These are phyloP conservation scores for Lophotis ruficrista DNA, from an alignment of 2,113 vertebrate species.

Conservation along the genomic window DNA sequence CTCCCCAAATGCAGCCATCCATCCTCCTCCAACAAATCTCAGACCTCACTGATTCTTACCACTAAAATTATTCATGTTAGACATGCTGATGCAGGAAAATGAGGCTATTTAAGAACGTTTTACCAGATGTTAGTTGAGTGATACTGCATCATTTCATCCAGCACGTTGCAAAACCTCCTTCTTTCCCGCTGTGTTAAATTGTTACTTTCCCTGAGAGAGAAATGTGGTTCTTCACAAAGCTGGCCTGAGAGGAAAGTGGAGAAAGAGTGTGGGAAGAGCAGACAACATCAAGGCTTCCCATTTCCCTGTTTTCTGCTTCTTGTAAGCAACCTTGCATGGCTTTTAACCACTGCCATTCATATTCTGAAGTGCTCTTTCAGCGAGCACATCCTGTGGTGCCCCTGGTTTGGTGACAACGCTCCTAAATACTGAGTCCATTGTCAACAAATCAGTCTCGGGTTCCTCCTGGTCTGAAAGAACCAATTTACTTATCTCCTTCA, in stretches of 20 bases:
- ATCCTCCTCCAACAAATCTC: constrained; percentile 14
- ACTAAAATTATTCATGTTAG: constrained; percentile 36
- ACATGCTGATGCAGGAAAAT: constrained; percentile 31
- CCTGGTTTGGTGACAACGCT: background rate
- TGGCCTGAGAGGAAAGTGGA: background rate
- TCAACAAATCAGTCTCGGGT: background rate
- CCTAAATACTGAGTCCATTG: constrained; percentile 48
- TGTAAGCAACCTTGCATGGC: background rate
- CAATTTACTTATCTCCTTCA: constrained; percentile 7
- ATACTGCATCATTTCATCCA: background rate
- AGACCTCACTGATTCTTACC: constrained; percentile 1
- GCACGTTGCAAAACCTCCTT: background rate
- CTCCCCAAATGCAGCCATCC: background rate
- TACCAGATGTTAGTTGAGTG: constrained; percentile 13
- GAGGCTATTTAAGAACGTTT: background rate
- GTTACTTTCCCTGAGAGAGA: background rate
- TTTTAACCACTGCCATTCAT: background rate
- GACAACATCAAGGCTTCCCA: constrained; percentile 4
- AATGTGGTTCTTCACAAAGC: background rate
- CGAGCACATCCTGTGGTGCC: background rate
- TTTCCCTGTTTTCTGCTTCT: background rate
- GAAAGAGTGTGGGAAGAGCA: constrained; percentile 1
- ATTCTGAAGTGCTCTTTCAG: constrained; percentile 23
- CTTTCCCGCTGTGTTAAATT: constrained; percentile 21
- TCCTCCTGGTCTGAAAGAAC: constrained; percentile 30